Conservation (phyloP, 2,888 invertebrate genomes). For the Pardosa pseudoannulata region DNA sequence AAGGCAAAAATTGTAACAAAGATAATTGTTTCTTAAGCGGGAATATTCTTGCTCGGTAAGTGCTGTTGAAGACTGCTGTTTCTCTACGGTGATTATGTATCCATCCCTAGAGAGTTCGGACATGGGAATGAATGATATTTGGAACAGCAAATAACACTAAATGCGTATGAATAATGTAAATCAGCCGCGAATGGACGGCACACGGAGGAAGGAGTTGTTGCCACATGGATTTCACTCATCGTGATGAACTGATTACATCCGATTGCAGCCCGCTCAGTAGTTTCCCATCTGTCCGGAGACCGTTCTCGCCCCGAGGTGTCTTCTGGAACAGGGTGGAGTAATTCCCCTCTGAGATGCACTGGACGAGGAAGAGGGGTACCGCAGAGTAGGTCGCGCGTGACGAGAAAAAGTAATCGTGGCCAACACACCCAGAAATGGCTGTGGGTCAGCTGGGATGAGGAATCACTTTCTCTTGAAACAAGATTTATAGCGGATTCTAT, state of each 20-base stretch:
- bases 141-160: not conserved
- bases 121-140: too few relatives aligned
- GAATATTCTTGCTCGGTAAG: too few relatives aligned
- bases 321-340: constrained; percentile 28
- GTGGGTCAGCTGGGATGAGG: not conserved
- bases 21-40: too few relatives aligned
- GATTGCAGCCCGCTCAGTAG: not conserved
- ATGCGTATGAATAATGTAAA: not conserved
- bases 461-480: constrained; percentile 1
- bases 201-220: not conserved
- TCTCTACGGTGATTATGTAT: too few relatives aligned
- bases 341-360: not conserved
- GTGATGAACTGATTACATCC: not conserved
- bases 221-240: not conserved
- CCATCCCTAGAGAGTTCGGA: too few relatives aligned
- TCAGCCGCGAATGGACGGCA: not conserved
- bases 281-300: constrained; percentile 10
- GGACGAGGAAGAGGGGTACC: constrained; percentile 18
- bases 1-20: too few relatives aligned
- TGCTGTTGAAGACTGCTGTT: too few relatives aligned
- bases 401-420: not conserved
- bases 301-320: not conserved
- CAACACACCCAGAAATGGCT: not conserved
- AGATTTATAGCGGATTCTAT: not conserved
- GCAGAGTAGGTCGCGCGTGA: constrained; percentile 7